A percentile compares a stretch with the other conserved stretches of the same genome.
Evolutionary conservation across 1,140 invertebrate genomes (phyloP).

Genomic region (Leptoteleia sp.): DNA sequence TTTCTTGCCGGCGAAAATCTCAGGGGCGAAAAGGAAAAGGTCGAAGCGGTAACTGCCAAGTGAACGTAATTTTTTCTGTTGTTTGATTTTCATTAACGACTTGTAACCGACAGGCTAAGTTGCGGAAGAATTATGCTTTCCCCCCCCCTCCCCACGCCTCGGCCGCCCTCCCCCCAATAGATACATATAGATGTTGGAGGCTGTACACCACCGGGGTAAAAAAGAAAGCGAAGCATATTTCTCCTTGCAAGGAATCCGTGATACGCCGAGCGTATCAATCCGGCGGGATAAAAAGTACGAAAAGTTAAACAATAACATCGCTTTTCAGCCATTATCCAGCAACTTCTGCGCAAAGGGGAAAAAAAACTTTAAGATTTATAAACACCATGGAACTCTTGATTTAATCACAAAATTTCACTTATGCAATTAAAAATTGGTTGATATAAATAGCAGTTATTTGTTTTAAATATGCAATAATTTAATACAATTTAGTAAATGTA

Average conservation of each 20-base stretch:
- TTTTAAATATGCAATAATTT: too few species aligned
- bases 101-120: conserved; percentile 73
- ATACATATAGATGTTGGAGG: conserved; percentile 69
- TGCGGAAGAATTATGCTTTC: conserved; percentile 72
- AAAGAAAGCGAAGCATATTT: conserved; percentile 56
- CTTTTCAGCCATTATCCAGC: conserved; percentile 42
- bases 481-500: too few species aligned
- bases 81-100: conserved; percentile 82
- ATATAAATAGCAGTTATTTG: too few species aligned
- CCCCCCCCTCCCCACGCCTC: too few species aligned
- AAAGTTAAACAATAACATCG: conserved; percentile 62
- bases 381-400: too few species aligned
- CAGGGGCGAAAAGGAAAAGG: conserved; percentile 65
- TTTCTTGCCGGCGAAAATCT: conserved; percentile 66
- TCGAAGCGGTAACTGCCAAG: conserved; percentile 66
- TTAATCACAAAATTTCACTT: too few species aligned
- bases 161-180: conserved; percentile 73
- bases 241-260: conserved; percentile 42
- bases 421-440: too few species aligned
- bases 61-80: conserved; percentile 76
- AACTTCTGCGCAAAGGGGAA: too few species aligned
- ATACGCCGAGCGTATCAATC: conserved; percentile 43
- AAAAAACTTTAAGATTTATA: too few species aligned
- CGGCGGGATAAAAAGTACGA: conserved; percentile 48
- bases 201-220: too few species aligned